phyloP scores from a whole-genome alignment of 2,113 vertebrate species.

The Muntiacus reevesi region DNA sequence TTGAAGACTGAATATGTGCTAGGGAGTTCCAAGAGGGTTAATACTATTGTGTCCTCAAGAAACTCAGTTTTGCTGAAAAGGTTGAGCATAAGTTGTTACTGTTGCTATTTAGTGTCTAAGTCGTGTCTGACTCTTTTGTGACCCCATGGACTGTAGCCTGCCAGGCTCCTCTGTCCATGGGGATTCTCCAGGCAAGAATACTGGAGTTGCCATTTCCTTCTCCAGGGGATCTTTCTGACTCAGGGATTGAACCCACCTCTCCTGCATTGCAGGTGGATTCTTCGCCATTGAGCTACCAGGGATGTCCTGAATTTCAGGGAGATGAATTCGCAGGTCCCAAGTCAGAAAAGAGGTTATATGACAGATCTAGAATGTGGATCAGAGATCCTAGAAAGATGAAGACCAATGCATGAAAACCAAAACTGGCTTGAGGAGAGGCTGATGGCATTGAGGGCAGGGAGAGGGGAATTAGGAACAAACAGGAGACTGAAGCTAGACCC shows the following conservation, averaged over 20 bases:
- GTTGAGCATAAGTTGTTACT: not conserved
- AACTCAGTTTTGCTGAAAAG: not conserved
- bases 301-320: not conserved
- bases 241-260: not conserved
- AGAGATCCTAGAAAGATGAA: not conserved
- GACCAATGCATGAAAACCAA: not conserved
- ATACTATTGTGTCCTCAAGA: not conserved
- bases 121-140: not conserved
- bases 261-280: not conserved
- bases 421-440: not conserved
- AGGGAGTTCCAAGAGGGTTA: not conserved
- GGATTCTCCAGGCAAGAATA: not conserved
- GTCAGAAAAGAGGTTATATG: not conserved
- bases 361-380: not conserved
- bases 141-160: not conserved
- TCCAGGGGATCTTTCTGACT: not conserved
- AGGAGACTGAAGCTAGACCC: not conserved
- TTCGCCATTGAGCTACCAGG: not conserved
- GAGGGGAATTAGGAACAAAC: not conserved
- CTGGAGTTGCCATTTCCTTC: not conserved
- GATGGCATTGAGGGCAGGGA: not conserved
- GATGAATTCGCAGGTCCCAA: not conserved
- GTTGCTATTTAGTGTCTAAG: not conserved
- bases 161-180: not conserved
- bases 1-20: not conserved